Percentiles rank a stretch among this genome's conserved stretches.
Conservation (phyloP, 2,888 invertebrate species). For the Linhomoeus sp. region DNA sequence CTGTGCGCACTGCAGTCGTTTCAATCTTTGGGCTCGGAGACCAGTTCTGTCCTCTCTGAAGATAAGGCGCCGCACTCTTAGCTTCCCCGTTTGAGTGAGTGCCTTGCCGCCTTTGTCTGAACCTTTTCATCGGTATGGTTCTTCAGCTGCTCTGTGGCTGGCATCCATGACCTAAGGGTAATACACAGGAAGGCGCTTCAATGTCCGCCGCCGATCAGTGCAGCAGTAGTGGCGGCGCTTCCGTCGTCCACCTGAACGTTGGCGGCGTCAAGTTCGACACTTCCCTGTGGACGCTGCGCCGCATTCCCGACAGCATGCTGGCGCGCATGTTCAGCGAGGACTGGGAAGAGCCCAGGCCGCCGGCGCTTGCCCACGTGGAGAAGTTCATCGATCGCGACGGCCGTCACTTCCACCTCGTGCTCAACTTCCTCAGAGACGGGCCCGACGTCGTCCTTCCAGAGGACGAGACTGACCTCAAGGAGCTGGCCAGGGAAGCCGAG, state of each 20-base stretch:
- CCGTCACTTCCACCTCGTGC: constrained; percentile 2
- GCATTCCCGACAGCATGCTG: constrained; percentile 1
- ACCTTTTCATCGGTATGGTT: no score
- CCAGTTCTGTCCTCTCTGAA: no score
- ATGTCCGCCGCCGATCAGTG: no score
- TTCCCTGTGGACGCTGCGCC: neutral
- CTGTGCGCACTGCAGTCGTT: no score
- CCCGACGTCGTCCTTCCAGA: neutral
- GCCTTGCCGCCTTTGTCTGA: no score
- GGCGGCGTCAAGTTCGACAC: constrained; percentile 3
- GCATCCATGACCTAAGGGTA: no score
- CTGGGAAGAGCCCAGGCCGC: neutral
- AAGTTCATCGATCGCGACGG: constrained; percentile 6
- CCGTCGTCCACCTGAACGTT: constrained; percentile 2
- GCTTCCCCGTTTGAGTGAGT: no score
- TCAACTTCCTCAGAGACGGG: constrained; percentile 6
- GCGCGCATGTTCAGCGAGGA: constrained; percentile 5
- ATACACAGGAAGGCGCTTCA: no score
- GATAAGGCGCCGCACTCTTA: no score
- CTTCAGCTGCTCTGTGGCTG: no score
- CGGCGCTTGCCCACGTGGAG: neutral
- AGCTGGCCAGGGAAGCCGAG: constrained; percentile 2
- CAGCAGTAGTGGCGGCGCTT: neutral
- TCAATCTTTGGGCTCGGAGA: no score
- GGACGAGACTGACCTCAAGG: neutral